phyloP scores from a whole-genome alignment of 1,140 invertebrate genomes.

The Drosophila novamexicana region DNA sequence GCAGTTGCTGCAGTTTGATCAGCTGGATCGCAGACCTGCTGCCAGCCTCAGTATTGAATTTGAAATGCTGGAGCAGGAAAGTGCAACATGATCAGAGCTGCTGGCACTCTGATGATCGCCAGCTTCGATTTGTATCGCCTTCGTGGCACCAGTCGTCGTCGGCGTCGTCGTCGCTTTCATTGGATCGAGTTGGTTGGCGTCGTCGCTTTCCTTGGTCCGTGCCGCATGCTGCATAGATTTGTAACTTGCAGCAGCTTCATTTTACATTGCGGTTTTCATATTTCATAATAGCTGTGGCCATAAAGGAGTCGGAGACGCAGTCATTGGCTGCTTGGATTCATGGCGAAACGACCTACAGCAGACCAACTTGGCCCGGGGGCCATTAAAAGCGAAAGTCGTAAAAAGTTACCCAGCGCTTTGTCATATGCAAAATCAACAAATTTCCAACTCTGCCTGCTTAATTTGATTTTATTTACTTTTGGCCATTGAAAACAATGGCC shows the following conservation, averaged over 20 bases:
- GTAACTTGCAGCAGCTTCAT: conserved; percentile 53
- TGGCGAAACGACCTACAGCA: conserved; percentile 69
- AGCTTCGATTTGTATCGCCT: conserved; percentile 79
- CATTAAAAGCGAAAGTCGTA: conserved; percentile 81
- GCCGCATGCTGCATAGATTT: conserved; percentile 77
- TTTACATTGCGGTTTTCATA: conserved; percentile 69
- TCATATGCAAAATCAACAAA: conserved; percentile 77
- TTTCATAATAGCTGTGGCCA: conserved; percentile 62
- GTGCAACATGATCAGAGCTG: conserved; percentile 71
- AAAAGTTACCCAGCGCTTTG: conserved; percentile 57
- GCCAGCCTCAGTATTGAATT: conserved; percentile 32
- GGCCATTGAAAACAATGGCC: conserved; percentile 67
- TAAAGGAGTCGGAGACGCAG: conserved; percentile 13
- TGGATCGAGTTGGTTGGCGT: conserved; percentile 16
- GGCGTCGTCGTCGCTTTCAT: conserved; percentile 39
- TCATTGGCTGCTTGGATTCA: conserved; percentile 16
- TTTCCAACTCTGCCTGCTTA: conserved; percentile 46
- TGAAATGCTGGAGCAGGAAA: conserved; percentile 65
- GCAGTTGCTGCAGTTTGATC: conserved; percentile 46
- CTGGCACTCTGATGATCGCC: conserved; percentile 61
- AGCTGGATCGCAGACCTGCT: conserved; percentile 38
- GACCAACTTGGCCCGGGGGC: conserved; percentile 47
- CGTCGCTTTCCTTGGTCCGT: conserved; percentile 49
- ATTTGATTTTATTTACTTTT: conserved; percentile 71
- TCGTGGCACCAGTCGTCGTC: conserved; percentile 25